phyloP scores from a whole-genome alignment of 2,113 vertebrate species.

The Oncorhynchus clarkii region DNA sequence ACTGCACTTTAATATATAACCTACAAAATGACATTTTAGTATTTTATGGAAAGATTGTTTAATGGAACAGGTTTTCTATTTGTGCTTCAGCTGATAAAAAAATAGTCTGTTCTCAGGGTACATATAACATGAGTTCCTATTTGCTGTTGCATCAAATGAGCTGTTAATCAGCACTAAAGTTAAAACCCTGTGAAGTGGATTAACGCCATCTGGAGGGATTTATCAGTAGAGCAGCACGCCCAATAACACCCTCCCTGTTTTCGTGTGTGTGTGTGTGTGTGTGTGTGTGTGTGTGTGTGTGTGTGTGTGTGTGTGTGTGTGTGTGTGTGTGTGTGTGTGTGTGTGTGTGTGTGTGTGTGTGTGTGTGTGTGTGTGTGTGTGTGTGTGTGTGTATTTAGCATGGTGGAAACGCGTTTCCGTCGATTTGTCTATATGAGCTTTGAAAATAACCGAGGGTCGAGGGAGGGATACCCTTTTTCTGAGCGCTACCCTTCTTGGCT shows the following conservation, averaged over 20 bases:
- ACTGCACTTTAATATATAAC: no score
- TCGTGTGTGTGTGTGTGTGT: background rate
- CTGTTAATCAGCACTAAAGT: slow-evolving; percentile 11
- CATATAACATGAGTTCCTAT: background rate
- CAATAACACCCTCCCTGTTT: background rate
- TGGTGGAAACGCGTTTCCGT: slow-evolving; percentile 23
- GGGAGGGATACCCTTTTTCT: slow-evolving; percentile 9
- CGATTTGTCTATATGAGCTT: slow-evolving; percentile 17
- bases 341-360: background rate
- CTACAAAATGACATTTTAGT: no score
- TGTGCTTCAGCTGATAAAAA: background rate
- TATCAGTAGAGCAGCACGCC: slow-evolving; percentile 41
- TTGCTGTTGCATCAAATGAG: background rate
- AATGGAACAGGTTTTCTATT: background rate
- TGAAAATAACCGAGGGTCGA: slow-evolving; percentile 19
- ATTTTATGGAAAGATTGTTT: no score
- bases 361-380: background rate
- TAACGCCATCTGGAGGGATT: slow-evolving; percentile 77
- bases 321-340: background rate
- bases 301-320: no score
- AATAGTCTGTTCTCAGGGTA: background rate
- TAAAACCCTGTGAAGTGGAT: slow-evolving; percentile 60
- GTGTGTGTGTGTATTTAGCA: background rate
- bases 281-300: background rate
- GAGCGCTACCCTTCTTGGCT: background rate